phyloP scores from a whole-genome alignment of 2,888 invertebrate genomes.

The Agrotis ipsilon region DNA sequence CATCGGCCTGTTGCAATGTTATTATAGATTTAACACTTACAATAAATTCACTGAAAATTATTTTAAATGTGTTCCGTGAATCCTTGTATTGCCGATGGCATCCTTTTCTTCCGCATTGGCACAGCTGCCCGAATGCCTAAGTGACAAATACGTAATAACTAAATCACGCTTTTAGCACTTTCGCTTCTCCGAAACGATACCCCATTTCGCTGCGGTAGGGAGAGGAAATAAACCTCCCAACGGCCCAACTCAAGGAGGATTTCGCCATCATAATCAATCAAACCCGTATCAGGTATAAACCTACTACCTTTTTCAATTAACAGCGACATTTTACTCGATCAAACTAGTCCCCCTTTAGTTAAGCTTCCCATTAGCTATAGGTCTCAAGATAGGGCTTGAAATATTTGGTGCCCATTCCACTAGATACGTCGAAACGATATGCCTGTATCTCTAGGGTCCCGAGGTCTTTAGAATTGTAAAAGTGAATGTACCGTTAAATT shows the following conservation, averaged over 20 bases:
- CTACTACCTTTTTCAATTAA: constrained; percentile 19
- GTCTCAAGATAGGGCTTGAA: constrained; percentile 35
- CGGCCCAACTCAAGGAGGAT: constrained; percentile 27
- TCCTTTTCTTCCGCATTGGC: constrained; percentile 49
- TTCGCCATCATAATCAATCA: constrained; percentile 54
- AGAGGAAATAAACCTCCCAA: constrained; percentile 38
- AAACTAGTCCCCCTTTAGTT: neutral
- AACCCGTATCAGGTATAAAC: constrained; percentile 19
- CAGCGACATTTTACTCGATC: constrained; percentile 14
- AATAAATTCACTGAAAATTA: constrained; percentile 19
- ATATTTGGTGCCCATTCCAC: constrained; percentile 34
- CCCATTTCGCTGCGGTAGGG: constrained; percentile 34
- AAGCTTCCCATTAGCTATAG: constrained; percentile 17
- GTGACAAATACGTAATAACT: constrained; percentile 48
- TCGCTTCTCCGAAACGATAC: constrained; percentile 21
- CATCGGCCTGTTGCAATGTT: no score
- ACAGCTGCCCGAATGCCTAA: constrained; percentile 42
- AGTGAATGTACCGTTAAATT: constrained; percentile 59
- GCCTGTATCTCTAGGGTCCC: constrained; percentile 25
- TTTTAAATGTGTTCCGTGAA: constrained; percentile 35
- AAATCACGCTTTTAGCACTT: constrained; percentile 36
- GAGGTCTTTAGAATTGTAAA: constrained; percentile 58
- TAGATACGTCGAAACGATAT: constrained; percentile 46
- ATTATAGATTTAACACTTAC: neutral
- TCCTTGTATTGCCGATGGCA: constrained; percentile 47